Percentiles rank a stretch among this genome's conserved stretches.
These are phyloP conservation scores for Steinernema hermaphroditum DNA, from an alignment of 2,888 invertebrate species.

Conservation along the genomic window DNA sequence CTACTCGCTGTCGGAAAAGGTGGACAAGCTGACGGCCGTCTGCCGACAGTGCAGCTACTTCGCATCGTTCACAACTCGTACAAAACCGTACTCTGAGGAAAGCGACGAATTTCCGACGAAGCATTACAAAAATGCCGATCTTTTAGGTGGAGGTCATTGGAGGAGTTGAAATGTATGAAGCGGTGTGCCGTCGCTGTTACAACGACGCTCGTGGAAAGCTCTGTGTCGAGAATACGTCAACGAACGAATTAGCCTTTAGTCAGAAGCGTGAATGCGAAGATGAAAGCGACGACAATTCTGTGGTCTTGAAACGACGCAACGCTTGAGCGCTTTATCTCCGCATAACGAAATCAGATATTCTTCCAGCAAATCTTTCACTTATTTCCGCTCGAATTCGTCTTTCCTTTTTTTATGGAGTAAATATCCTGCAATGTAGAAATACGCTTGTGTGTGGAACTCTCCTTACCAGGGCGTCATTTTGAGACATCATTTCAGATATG, in stretches of 20 bases:
- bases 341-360: too few species aligned
- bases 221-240: constrained; percentile 3
- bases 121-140: not conserved
- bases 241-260: too few species aligned
- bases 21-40: constrained; percentile 49
- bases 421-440: too few species aligned
- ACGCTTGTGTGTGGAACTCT: too few species aligned
- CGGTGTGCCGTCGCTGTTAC: constrained; percentile 46
- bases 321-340: not conserved
- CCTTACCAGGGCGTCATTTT: too few species aligned
- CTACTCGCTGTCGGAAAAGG: constrained; percentile 45
- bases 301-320: constrained; percentile 13
- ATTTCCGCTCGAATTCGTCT: not conserved
- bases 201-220: constrained; percentile 19
- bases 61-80: constrained; percentile 47
- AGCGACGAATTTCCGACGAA: too few species aligned
- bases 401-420: not conserved
- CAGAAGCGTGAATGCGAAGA: not conserved
- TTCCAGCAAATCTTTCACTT: not conserved
- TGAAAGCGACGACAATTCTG: not conserved
- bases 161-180: constrained; percentile 48
- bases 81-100: constrained; percentile 37
- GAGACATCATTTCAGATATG: too few species aligned
- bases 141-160: constrained; percentile 50
- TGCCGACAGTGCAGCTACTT: constrained; percentile 47